Evolutionary conservation across 2,113 vertebrate genomes (phyloP), one percentile per base, ranked within the genome.

Genomic region (Potamarius usumacintae): DNA sequence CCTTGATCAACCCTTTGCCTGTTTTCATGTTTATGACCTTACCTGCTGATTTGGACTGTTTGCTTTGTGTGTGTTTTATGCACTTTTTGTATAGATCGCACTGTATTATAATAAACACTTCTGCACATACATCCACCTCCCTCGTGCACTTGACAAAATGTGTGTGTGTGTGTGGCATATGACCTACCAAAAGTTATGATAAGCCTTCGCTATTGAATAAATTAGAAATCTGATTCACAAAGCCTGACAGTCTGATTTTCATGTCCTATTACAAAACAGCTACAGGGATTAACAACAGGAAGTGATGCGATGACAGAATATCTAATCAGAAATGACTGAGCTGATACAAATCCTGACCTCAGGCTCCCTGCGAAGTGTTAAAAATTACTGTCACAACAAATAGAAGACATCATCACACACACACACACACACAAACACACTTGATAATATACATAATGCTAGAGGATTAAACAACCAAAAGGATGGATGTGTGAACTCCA

Each of bases 291-390:
- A 80, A 58, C 5, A 34, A 58, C 78, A 80, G 78, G 78, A 80
- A 80, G 78, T 58, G 78, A 80, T 80, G 78, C 77, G 77, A 30
- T 79, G 77, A 30, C 53, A 55, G 50, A 57, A 55, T 5, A 79
- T 55, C 55, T 86, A 86, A 86, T 86, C 60, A 69, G 77, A 81
- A 63, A 57, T 52, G 63, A 79, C 85, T 79, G 62, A 80, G 85
- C 77, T 86, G 78, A 87, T 71, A 85, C 69, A 82, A 90, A 90
- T 87, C 60, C 77, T 67, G 62, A 83, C 82, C 82, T 74, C 78
- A 85, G 57, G 71, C 84, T 87, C 82, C 57, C 79, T 78, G 84
- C 17, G 8, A 85, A 81, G 67, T 82, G 82, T 83, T 34, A 83
- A 83, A 52, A 52, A 63, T 65, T 83, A 63, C n/a, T 79, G 50